Evolutionary conservation across 1,140 invertebrate species (phyloP).

Genomic region (Orius insidiosus): DNA sequence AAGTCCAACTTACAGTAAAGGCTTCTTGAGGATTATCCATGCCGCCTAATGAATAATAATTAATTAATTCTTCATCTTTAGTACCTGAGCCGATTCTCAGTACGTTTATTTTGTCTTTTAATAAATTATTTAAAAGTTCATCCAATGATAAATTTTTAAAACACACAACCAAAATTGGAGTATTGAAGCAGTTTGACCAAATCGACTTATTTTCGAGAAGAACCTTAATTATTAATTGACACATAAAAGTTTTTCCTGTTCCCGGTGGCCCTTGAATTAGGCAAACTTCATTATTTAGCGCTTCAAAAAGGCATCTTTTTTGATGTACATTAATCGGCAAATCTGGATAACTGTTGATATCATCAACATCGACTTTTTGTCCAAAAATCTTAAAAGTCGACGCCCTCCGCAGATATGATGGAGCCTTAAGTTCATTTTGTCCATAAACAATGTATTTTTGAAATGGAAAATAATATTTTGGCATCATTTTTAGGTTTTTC

Average conservation of each 20-base stretch:
- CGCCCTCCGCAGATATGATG: constrained; percentile 17
- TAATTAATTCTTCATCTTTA: constrained; percentile 34
- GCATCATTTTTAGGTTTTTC: constrained; percentile 36
- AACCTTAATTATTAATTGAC: constrained; percentile 41
- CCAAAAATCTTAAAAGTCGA: background rate
- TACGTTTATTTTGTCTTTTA: constrained; percentile 34
- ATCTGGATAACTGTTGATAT: constrained; percentile 28
- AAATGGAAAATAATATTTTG: constrained; percentile 38
- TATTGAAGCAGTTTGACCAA: constrained; percentile 6
- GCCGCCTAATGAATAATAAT: too few relatives aligned
- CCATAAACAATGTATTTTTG: constrained; percentile 40
- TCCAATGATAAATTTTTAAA: constrained; percentile 79
- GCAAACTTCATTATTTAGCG: constrained; percentile 40
- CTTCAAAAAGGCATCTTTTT: constrained; percentile 35
- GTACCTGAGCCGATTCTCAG: constrained; percentile 56
- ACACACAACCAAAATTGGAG: constrained; percentile 65
- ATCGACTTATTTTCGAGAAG: constrained; percentile 32
- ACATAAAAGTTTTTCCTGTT: constrained; percentile 62
- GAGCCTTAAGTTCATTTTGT: constrained; percentile 14
- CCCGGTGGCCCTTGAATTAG: constrained; percentile 69
- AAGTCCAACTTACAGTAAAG: too few relatives aligned
- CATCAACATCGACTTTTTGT: constrained; percentile 17
- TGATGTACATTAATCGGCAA: constrained; percentile 39
- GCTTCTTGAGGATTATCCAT: too few relatives aligned
- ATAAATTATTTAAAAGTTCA: constrained; percentile 66